A percentile compares a stretch with the other conserved stretches of the same genome.
Conservation (phyloP, 1,140 invertebrate genomes). For the Nilaparvata lugens region DNA sequence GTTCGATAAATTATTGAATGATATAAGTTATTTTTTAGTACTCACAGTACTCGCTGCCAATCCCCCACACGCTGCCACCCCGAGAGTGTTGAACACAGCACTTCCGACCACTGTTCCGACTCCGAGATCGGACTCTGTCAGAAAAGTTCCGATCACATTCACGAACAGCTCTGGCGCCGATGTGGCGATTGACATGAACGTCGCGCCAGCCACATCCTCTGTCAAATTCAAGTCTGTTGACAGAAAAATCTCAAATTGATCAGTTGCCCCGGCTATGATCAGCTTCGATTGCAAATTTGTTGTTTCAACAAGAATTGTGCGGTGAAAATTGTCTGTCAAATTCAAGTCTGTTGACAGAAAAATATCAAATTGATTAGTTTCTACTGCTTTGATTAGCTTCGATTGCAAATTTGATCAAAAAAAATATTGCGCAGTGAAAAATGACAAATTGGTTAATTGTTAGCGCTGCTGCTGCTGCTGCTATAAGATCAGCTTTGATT, state of each 20-base stretch:
- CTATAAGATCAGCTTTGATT: too few relatives aligned
- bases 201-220: constrained; percentile 53
- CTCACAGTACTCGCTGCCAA: constrained; percentile 51
- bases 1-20: too few relatives aligned
- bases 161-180: constrained; percentile 53
- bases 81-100: constrained; percentile 61
- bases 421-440: too few relatives aligned
- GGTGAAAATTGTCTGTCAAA: constrained; percentile 37
- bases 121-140: constrained; percentile 49
- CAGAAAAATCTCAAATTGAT: too few relatives aligned
- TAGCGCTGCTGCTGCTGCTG: too few relatives aligned
- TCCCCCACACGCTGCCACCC: constrained; percentile 56
- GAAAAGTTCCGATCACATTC: constrained; percentile 45
- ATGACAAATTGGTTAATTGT: too few relatives aligned
- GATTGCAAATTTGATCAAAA: too few relatives aligned
- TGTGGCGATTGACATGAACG: constrained; percentile 55
- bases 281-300: too few relatives aligned
- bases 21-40: neutral
- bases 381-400: too few relatives aligned
- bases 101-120: constrained; percentile 59
- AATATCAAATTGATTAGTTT: too few relatives aligned
- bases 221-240: constrained; percentile 38
- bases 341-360: constrained; percentile 32
- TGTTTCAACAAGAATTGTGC: too few relatives aligned
- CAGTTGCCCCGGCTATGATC: too few relatives aligned